phyloP scores from a whole-genome alignment of 2,888 invertebrate species.

The Neelides folsomi region DNA sequence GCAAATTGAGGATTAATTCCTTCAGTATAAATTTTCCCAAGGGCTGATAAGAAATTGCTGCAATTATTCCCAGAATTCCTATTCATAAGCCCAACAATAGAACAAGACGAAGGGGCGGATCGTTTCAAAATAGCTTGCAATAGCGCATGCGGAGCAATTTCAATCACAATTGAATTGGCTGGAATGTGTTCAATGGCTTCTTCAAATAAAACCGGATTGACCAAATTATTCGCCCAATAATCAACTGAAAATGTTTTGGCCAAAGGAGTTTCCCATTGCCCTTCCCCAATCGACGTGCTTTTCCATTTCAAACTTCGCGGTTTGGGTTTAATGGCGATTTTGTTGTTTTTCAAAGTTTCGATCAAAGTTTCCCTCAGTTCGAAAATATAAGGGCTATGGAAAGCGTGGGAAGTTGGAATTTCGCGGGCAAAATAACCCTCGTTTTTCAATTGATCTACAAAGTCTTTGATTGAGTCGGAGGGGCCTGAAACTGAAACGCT shows the following conservation, averaged over 20 bases:
- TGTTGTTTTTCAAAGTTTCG: slow-evolving; percentile 36
- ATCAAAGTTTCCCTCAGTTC: slow-evolving; percentile 57
- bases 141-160: slow-evolving; percentile 40
- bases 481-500: slow-evolving; percentile 90
- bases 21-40: slow-evolving; percentile 59
- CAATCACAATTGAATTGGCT: slow-evolving; percentile 40
- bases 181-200: slow-evolving; percentile 45
- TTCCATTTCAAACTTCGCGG: background rate
- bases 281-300: slow-evolving; percentile 2
- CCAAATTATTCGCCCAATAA: slow-evolving; percentile 44
- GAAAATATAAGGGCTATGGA: slow-evolving; percentile 83
- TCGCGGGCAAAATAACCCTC: slow-evolving; percentile 68
- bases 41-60: slow-evolving; percentile 47
- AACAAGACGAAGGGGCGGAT: slow-evolving; percentile 39
- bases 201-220: slow-evolving; percentile 43
- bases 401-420: slow-evolving; percentile 75
- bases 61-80: slow-evolving; percentile 42
- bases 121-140: slow-evolving; percentile 44
- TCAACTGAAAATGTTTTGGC: slow-evolving; percentile 36
- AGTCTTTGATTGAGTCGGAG: slow-evolving; percentile 49
- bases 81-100: slow-evolving; percentile 44
- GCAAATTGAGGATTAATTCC: slow-evolving; percentile 63
- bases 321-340: slow-evolving; percentile 36
- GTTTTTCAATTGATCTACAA: slow-evolving; percentile 53
- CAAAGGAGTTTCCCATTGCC: background rate